Evolutionary conservation across 2,888 invertebrate species (phyloP).

Genomic region (Lampropteryx suffumata): DNA sequence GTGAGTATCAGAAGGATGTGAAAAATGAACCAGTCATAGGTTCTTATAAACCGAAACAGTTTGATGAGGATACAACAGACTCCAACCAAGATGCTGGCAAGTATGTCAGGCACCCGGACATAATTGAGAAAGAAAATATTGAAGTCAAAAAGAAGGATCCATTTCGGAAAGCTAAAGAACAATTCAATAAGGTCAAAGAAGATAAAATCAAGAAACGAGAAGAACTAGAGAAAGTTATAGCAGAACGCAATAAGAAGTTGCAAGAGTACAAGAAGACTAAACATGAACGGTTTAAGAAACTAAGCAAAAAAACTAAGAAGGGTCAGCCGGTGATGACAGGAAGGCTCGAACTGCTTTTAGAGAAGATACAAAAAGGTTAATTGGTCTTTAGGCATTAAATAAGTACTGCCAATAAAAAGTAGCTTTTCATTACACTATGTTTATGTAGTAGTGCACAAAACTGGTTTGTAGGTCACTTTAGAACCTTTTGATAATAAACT

Average conservation of each 20-base stretch:
- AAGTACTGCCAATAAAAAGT: too few species aligned
- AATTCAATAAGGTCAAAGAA: conserved; percentile 79
- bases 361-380: conserved; percentile 85
- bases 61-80: conserved; percentile 73
- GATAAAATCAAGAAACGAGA: conserved; percentile 79
- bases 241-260: conserved; percentile 84
- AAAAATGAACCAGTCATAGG: conserved; percentile 70
- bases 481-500: too few species aligned
- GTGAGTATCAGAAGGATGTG: conserved; percentile 82
- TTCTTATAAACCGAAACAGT: conserved; percentile 73
- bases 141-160: conserved; percentile 61
- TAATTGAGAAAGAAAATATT: conserved; percentile 51
- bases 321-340: conserved; percentile 95
- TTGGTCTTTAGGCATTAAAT: too few species aligned
- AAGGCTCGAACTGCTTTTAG: conserved; percentile 88
- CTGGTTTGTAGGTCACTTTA: too few species aligned
- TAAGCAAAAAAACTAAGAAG: conserved; percentile 89
- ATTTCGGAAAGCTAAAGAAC: conserved; percentile 78
- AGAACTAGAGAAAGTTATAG: conserved; percentile 71
- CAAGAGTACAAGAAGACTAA: conserved; percentile 87
- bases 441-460: too few species aligned
- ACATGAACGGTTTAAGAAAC: conserved; percentile 86
- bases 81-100: conserved; percentile 50
- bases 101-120: conserved; percentile 72
- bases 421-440: too few species aligned